Conservation (phyloP, 2,797 vertebrate species). For the Enteromius afrohamiltoni region DNA sequence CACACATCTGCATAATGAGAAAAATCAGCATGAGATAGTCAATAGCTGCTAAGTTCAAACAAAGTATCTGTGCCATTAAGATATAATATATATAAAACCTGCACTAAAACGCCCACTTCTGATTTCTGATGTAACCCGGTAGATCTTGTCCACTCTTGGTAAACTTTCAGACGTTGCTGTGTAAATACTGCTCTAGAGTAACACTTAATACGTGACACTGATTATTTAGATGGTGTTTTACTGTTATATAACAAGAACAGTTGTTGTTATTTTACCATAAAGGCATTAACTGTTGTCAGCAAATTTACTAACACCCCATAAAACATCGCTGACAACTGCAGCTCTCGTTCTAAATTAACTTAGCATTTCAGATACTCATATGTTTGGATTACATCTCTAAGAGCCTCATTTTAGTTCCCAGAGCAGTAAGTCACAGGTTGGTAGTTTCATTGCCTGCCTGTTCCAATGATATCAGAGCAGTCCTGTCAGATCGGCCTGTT, state of each 20-base stretch:
- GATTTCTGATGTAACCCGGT: background rate
- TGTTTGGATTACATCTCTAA: slow-evolving; percentile 30
- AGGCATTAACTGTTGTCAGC: background rate
- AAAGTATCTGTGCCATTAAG: background rate
- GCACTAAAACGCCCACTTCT: no score
- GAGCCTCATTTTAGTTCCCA: slow-evolving; percentile 24
- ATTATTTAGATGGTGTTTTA: slow-evolving; percentile 3
- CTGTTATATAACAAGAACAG: background rate
- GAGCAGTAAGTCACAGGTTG: slow-evolving; percentile 34
- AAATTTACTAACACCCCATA: slow-evolving; percentile 3
- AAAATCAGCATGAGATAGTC: background rate
- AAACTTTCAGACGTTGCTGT: background rate
- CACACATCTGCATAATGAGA: background rate
- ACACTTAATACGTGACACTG: background rate
- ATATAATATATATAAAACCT: background rate
- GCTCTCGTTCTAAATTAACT: slow-evolving; percentile 27
- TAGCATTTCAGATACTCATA: slow-evolving; percentile 7
- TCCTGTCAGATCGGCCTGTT: slow-evolving; percentile 26
- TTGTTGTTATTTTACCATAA: slow-evolving; percentile 20
- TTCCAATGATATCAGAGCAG: slow-evolving; percentile 12
- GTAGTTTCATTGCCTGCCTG: slow-evolving; percentile 33
- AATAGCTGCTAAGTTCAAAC: background rate
- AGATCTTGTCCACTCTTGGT: background rate
- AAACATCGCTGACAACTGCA: background rate
- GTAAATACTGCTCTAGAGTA: background rate